Percentiles rank a stretch among this genome's conserved stretches.
Evolutionary conservation across 2,113 vertebrate genomes (phyloP).

Genomic region (Eptesicus fuscus): DNA sequence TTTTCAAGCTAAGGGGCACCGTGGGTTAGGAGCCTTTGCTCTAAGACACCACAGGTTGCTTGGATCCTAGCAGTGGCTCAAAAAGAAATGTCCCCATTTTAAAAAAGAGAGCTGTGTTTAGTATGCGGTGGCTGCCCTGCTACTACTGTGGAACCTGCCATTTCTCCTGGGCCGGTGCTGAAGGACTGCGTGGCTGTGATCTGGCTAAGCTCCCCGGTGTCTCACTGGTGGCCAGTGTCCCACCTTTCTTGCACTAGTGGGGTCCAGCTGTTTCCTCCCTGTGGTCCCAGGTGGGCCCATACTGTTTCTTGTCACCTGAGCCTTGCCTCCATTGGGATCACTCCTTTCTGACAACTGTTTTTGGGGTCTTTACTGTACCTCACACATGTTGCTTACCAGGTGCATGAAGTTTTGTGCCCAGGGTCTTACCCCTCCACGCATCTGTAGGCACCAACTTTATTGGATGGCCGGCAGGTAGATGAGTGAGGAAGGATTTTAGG

Average conservation of each 20-base stretch:
- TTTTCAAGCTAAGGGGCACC: not conserved
- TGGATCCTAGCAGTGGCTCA: not conserved
- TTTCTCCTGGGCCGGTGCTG: not conserved
- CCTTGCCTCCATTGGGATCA: not conserved
- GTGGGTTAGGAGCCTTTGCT: not conserved
- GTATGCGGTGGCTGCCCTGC: not conserved
- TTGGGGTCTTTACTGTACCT: not conserved
- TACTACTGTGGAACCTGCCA: not conserved
- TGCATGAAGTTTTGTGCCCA: not conserved
- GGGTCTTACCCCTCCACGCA: not conserved
- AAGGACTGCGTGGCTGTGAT: not conserved
- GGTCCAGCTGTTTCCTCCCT: not conserved
- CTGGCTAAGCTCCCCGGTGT: not conserved
- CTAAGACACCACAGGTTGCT: too few species aligned
- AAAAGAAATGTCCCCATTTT: not conserved
- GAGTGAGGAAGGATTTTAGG: not conserved
- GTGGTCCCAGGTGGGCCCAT: not conserved
- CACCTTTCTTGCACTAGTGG: not conserved
- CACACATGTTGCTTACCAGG: not conserved
- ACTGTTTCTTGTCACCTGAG: too few species aligned
- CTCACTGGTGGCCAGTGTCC: not conserved
- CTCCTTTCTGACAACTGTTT: not conserved
- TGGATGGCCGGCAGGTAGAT: not conserved
- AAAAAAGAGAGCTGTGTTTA: not conserved
- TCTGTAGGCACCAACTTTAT: not conserved